Conservation (phyloP, 2,797 vertebrate genomes). For the Catharus ustulatus region DNA sequence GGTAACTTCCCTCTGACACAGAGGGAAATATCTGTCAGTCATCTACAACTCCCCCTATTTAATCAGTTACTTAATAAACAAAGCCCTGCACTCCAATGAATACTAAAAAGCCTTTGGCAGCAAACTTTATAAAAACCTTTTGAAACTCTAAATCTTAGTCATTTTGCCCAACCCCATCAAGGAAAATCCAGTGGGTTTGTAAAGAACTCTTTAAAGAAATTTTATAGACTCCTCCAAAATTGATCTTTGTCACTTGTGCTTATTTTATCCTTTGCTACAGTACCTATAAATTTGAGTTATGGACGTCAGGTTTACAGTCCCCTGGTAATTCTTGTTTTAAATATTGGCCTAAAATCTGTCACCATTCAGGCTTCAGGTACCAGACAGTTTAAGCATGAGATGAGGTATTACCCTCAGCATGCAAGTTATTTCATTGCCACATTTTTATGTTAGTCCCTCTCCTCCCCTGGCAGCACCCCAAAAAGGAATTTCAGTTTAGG, state of each 20-base stretch:
- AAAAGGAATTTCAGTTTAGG: not conserved
- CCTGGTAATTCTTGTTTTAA: not conserved
- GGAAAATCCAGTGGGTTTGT: not conserved
- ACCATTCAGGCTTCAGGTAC: not conserved
- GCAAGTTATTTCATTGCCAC: not conserved
- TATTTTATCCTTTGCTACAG: not conserved
- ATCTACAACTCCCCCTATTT: not conserved
- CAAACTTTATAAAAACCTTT: not conserved
- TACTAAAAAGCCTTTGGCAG: not conserved
- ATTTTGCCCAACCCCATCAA: not conserved
- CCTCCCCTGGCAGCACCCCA: fast-evolving
- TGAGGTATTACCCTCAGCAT: not conserved
- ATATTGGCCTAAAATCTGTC: not conserved
- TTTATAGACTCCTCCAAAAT: not conserved
- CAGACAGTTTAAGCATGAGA: not conserved
- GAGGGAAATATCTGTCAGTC: not conserved
- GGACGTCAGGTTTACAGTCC: not conserved
- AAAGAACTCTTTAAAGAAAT: not conserved
- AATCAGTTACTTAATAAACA: not conserved
- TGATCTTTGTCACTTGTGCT: not conserved
- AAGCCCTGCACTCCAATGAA: not conserved
- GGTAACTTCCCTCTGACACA: not conserved
- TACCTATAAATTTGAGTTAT: not conserved
- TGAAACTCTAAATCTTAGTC: not conserved
- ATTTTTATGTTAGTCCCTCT: not conserved